phyloP scores from a whole-genome alignment of 2,888 invertebrate genomes.

The Phalangium opilio region DNA sequence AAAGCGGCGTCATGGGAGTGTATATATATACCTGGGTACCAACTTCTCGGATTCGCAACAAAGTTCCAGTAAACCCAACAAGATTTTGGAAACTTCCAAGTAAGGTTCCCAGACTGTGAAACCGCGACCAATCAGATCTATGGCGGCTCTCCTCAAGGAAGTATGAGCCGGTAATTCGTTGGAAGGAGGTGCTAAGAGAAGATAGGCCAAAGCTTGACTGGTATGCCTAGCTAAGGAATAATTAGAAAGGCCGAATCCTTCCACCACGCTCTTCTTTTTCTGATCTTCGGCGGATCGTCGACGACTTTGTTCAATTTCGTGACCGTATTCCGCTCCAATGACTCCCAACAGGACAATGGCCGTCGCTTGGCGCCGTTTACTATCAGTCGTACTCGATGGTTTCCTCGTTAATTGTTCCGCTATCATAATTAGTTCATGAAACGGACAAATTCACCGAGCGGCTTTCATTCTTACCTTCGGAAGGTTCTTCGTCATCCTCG shows the following conservation, averaged over 20 bases:
- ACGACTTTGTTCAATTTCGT: conserved; percentile 55
- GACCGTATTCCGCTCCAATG: conserved; percentile 95
- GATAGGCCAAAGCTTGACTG: conserved; percentile 83
- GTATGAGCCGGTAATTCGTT: conserved; percentile 75
- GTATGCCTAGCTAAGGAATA: conserved; percentile 80
- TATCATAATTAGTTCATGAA: too few species aligned
- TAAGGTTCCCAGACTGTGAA: conserved; percentile 99
- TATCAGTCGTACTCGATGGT: conserved; percentile 57
- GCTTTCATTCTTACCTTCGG: conserved; percentile 10
- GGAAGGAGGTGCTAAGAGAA: conserved; percentile 72
- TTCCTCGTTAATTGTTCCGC: background rate
- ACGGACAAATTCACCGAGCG: background rate
- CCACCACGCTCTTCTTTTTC: conserved; percentile 59
- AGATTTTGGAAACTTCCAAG: conserved; percentile 74
- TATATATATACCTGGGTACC: conserved; percentile 47
- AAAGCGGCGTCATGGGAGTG: background rate
- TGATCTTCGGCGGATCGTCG: conserved; percentile 38
- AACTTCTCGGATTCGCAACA: conserved; percentile 80
- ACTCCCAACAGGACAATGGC: conserved; percentile 92
- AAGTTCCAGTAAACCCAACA: conserved; percentile 74
- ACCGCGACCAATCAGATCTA: conserved; percentile 90
- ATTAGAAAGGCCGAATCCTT: conserved; percentile 72
- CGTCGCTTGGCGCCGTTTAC: conserved; percentile 88
- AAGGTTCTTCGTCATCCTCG: conserved; percentile 23
- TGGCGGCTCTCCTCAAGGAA: conserved; percentile 83